Evolutionary conservation across 2,888 invertebrate genomes (phyloP).

Genomic region (Drosophila limbata): DNA sequence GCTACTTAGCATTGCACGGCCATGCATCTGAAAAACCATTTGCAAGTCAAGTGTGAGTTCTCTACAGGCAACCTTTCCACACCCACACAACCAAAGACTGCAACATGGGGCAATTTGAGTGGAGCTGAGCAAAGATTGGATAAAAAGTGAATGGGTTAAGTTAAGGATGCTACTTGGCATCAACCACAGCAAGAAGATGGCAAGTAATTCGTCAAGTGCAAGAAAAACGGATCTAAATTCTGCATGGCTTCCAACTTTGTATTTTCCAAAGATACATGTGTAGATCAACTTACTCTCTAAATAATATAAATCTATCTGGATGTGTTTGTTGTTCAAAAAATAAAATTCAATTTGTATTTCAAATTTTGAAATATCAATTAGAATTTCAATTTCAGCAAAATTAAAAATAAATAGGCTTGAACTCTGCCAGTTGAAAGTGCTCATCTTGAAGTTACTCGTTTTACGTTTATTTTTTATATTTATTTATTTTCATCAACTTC

Average conservation of each 20-base stretch:
- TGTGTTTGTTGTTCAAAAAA: neutral
- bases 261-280: neutral
- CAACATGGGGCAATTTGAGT: constrained; percentile 10
- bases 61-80: neutral
- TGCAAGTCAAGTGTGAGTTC: constrained; percentile 69
- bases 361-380: neutral
- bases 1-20: constrained; percentile 68
- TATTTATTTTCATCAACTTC: neutral
- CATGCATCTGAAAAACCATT: constrained; percentile 67
- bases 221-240: constrained; percentile 9
- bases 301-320: neutral
- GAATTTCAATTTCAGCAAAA: neutral
- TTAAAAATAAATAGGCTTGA: neutral
- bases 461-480: neutral
- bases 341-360: neutral
- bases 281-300: neutral
- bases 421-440: neutral
- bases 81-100: constrained; percentile 22
- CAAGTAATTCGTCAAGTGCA: constrained; percentile 8
- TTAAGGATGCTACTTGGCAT: constrained; percentile 35
- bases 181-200: constrained; percentile 6
- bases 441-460: neutral
- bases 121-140: neutral
- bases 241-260: neutral
- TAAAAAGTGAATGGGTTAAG: constrained; percentile 5